Evolutionary conservation across 2,113 vertebrate species (phyloP).

Genomic region (Zapornia atra): DNA sequence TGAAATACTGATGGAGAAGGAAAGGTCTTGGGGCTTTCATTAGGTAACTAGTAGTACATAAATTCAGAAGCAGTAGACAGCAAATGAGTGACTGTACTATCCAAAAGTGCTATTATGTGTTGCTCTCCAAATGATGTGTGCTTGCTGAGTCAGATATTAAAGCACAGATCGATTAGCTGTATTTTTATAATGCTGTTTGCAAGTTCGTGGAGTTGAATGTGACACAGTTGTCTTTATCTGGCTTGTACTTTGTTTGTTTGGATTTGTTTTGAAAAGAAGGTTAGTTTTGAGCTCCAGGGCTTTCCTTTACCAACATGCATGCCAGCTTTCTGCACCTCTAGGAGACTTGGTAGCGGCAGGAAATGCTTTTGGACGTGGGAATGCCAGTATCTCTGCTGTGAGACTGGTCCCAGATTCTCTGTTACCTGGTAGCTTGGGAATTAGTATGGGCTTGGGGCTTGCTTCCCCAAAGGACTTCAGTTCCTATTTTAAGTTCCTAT

Average conservation of each 20-base stretch:
- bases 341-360: background rate
- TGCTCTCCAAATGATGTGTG: background rate
- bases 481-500: no score
- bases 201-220: background rate
- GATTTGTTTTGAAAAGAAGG: background rate
- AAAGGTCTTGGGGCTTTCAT: background rate
- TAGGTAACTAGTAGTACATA: background rate
- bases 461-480: background rate
- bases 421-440: background rate
- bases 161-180: background rate
- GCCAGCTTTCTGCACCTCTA: background rate
- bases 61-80: background rate
- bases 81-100: background rate
- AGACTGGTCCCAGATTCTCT: background rate
- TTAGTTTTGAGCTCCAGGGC: background rate
- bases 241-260: background rate
- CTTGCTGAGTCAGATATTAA: background rate
- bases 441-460: background rate
- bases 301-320: background rate
- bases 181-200: background rate
- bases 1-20: background rate
- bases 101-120: background rate
- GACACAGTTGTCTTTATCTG: background rate
- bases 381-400: background rate
- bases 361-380: background rate